Conservation (phyloP, 2,888 invertebrate species). For the Lasioglossum oenotherae region DNA sequence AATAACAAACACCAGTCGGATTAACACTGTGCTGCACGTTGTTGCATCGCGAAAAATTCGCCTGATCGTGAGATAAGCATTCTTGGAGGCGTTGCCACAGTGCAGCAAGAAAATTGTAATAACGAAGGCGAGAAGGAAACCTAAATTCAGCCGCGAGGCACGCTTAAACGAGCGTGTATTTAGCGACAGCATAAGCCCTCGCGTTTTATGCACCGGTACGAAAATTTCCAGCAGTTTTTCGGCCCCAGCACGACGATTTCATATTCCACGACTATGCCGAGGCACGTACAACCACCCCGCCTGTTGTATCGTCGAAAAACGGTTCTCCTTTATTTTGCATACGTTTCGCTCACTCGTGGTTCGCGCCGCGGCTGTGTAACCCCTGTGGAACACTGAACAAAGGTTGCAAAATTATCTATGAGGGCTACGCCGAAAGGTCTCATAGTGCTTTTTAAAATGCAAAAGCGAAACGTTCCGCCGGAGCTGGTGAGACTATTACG, state of each 20-base stretch:
- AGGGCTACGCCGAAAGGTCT: slow-evolving; percentile 13
- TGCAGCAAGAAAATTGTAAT: slow-evolving; percentile 15
- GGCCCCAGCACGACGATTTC: slow-evolving; percentile 33
- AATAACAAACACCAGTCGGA: slow-evolving; percentile 8
- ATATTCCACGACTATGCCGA: slow-evolving; percentile 13
- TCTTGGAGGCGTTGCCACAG: not conserved
- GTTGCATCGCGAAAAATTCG: slow-evolving; percentile 5
- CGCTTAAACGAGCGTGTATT: slow-evolving; percentile 7
- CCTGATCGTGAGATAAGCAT: slow-evolving; percentile 20
- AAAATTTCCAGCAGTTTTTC: slow-evolving; percentile 38
- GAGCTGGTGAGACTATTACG: not conserved
- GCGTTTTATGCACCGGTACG: slow-evolving; percentile 54
- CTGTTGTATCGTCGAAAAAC: slow-evolving; percentile 14
- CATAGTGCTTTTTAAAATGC: slow-evolving; percentile 27
- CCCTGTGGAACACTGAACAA: slow-evolving; percentile 35
- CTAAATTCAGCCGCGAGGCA: slow-evolving; percentile 24
- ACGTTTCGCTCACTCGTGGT: slow-evolving; percentile 4
- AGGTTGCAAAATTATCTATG: slow-evolving; percentile 40
- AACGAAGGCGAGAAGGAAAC: not conserved
- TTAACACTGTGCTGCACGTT: not conserved
- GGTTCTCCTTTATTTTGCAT: slow-evolving; percentile 25
- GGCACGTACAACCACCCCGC: slow-evolving; percentile 23
- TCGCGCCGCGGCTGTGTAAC: slow-evolving; percentile 3
- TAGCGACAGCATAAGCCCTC: slow-evolving; percentile 27
- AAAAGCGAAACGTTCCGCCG: not conserved